phyloP scores from a whole-genome alignment of 2,797 vertebrate genomes.

The Toxotes lorentzi region DNA sequence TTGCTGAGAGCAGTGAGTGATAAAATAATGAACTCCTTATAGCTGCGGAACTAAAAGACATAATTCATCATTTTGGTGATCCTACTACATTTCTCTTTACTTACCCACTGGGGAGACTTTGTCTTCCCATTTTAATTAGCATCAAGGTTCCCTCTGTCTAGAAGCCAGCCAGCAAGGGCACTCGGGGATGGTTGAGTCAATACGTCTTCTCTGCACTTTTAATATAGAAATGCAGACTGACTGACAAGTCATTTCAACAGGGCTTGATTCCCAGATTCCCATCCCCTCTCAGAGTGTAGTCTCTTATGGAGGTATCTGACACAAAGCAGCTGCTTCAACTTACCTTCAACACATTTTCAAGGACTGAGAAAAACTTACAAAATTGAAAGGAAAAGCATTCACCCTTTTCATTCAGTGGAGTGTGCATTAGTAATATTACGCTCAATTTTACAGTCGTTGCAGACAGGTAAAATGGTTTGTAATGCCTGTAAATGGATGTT shows the following conservation, averaged over 20 bases:
- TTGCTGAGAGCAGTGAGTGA: slow-evolving; percentile 70
- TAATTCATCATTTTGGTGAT: slow-evolving; percentile 77
- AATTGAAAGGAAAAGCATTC: slow-evolving; percentile 19
- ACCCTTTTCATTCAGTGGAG: slow-evolving; percentile 2
- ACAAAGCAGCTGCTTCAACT: slow-evolving; percentile 54
- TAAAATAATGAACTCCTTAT: slow-evolving; percentile 78
- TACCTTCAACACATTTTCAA: slow-evolving; percentile 61
- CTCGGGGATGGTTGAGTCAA: slow-evolving; percentile 80
- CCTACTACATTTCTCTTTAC: slow-evolving; percentile 73
- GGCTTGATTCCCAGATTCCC: slow-evolving; percentile 70
- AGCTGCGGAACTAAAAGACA: slow-evolving; percentile 75
- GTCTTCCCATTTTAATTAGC: slow-evolving; percentile 84
- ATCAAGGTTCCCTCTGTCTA: slow-evolving; percentile 75
- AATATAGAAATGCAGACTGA: slow-evolving; percentile 79
- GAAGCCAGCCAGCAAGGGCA: slow-evolving; percentile 80
- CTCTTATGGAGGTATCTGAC: slow-evolving; percentile 58
- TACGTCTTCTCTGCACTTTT: slow-evolving; percentile 81
- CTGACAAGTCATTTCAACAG: slow-evolving; percentile 80
- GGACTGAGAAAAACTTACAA: slow-evolving; percentile 47
- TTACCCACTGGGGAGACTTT: slow-evolving; percentile 74
- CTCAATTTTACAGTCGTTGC: slow-evolving; percentile 13
- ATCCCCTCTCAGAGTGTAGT: slow-evolving; percentile 46
- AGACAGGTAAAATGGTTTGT: background rate
- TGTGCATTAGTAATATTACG: slow-evolving; percentile 18
- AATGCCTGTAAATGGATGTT: slow-evolving; percentile 2